phyloP scores from a whole-genome alignment of 1,140 invertebrate genomes.

The Lasioglossum albipes region DNA sequence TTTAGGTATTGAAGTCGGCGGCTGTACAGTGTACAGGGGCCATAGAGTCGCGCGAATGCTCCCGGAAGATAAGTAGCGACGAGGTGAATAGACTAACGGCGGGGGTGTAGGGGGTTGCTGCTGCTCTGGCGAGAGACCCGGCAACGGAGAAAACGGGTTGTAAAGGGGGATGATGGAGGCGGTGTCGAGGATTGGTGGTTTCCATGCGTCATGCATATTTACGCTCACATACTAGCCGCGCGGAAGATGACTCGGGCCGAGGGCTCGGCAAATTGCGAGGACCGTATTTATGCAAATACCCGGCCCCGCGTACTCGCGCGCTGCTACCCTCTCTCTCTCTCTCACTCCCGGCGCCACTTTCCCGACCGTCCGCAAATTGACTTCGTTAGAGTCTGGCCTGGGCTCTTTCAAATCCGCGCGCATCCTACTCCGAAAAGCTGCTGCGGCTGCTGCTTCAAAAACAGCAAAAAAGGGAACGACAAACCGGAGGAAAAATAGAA shows the following conservation, averaged over 20 bases:
- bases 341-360: constrained; percentile 1
- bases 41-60: constrained; percentile 45
- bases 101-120: no score
- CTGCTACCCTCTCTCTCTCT: not conserved
- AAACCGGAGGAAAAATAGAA: not conserved
- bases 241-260: constrained; percentile 27
- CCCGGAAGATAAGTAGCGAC: constrained; percentile 57
- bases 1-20: constrained; percentile 19
- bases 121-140: constrained; percentile 5
- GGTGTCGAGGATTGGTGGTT: constrained; percentile 50
- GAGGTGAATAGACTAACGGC: constrained; percentile 66
- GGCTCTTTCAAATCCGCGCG: not conserved
- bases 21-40: not conserved
- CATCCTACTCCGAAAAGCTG: not conserved
- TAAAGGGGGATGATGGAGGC: constrained; percentile 2
- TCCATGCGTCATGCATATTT: constrained; percentile 67
- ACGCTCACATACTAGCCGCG: constrained; percentile 56
- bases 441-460: no score
- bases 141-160: not conserved
- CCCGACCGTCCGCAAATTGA: constrained; percentile 32
- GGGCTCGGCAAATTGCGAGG: constrained; percentile 42
- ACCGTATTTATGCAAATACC: constrained; percentile 60
- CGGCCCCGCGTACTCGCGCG: constrained; percentile 13
- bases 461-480: not conserved
- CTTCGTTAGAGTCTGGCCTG: constrained; percentile 27